Evolutionary conservation across 2,797 vertebrate species (phyloP), one percentile per base, ranked within the genome.

Genomic region (Poeciliopsis turneri): DNA sequence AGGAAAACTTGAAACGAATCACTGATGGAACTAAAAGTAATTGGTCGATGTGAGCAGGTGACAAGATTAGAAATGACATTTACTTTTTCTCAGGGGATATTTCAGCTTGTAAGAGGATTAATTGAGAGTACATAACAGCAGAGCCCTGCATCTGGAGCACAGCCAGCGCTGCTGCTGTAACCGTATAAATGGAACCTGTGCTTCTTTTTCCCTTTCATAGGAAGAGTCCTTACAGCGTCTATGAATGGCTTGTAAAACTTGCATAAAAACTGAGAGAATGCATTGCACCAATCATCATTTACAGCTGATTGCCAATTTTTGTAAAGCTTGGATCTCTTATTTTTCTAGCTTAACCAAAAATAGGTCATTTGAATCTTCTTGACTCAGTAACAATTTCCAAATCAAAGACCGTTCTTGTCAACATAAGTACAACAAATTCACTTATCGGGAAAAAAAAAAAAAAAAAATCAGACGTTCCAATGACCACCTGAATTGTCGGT

Each of bases 21-120:
- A 8, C 57, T 36, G 43, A 41, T 30, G 41, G 59, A 69, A 33
- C 11, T 12, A 0, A 47, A 61, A 51, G 28, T 20, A 3, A 36
- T 43, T 39, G 23, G 28, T 41, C 43, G 3, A 5, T 11, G 33
- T 7, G 15, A 47, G 13, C 41, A 55, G 23, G 47, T 55, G 49
- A 70, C 30, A 53, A 69, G 33, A 70, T 77, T 77, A 43, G 47
- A 41, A 69, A 30, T 7, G 2, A 68, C 16, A 53, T 30, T 53
- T 28, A 69, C 20, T 18, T 47, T 55, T 33, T 45, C 16, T 28
- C 33, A 28, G 49, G 39, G 23, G 36, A 53, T n/a, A 41, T 53
- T 41, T 36, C 49, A 41, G n/a, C 18, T 23, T 23, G n/a, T 55
- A 70, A 77, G 66, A 77, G 39, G 76, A 77, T 77, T 77, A 77